Conservation (phyloP, 1,140 invertebrate species). For the Paralvinella palmiformis region DNA sequence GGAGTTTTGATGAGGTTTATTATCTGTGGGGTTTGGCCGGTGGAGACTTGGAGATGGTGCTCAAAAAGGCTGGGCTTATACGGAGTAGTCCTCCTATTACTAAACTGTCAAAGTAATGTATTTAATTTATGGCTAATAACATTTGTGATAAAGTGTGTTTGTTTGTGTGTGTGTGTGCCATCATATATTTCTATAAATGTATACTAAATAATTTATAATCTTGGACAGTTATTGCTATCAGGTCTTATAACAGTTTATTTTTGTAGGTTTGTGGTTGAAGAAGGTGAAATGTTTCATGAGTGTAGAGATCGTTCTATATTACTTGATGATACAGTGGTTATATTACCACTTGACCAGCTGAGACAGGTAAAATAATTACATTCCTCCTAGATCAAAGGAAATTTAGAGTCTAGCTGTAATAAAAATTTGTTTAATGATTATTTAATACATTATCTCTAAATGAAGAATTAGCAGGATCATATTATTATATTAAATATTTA, state of each 20-base stretch:
- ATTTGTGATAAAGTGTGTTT: too few relatives aligned
- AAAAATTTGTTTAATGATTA: too few relatives aligned
- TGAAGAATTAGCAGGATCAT: too few relatives aligned
- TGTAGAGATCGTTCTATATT: constrained; percentile 69
- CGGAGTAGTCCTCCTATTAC: constrained; percentile 57
- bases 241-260: constrained; percentile 9
- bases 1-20: constrained; percentile 72
- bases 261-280: constrained; percentile 42
- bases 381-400: too few relatives aligned
- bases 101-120: constrained; percentile 51
- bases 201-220: too few relatives aligned
- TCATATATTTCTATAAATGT: too few relatives aligned
- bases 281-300: constrained; percentile 63
- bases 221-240: neutral
- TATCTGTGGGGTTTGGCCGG: constrained; percentile 93
- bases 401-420: too few relatives aligned
- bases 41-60: constrained; percentile 81
- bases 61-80: constrained; percentile 86
- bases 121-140: too few relatives aligned
- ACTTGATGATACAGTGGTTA: constrained; percentile 75
- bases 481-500: too few relatives aligned
- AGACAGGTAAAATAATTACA: constrained; percentile 46
- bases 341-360: constrained; percentile 72
- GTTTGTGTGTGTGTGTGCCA: too few relatives aligned
- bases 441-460: too few relatives aligned